Percentiles rank a stretch among this genome's conserved stretches.
phyloP scores from a whole-genome alignment of 2,113 vertebrate species.

The Chrysochloris asiatica region DNA sequence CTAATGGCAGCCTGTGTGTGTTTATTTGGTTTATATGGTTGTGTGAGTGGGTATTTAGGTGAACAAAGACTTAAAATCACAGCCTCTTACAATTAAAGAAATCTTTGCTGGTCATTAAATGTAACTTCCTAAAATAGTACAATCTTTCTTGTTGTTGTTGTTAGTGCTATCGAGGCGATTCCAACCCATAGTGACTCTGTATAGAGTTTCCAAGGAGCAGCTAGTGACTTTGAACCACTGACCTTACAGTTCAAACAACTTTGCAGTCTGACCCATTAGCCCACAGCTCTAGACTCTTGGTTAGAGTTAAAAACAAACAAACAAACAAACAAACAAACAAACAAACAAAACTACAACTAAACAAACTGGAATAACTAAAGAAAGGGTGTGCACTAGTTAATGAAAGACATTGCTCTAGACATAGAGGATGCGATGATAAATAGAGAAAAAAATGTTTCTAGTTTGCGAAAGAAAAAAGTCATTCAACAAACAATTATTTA shows the following conservation, averaged over 20 bases:
- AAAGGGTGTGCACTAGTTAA: background rate
- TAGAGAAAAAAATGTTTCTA: background rate
- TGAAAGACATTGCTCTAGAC: too few relatives aligned
- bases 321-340: too few relatives aligned
- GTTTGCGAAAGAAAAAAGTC: background rate
- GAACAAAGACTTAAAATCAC: constrained; percentile 40
- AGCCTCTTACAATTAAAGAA: constrained; percentile 52
- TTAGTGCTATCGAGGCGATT: too few relatives aligned
- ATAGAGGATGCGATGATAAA: background rate
- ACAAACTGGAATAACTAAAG: constrained; percentile 22
- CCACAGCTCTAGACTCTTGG: too few relatives aligned
- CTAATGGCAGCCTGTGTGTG: background rate
- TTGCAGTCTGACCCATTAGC: too few relatives aligned
- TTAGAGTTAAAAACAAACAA: too few relatives aligned
- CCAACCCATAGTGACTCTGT: too few relatives aligned
- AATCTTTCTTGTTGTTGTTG: constrained; percentile 18
- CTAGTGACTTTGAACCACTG: too few relatives aligned
- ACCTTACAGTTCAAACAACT: too few relatives aligned
- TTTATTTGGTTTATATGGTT: constrained; percentile 12
- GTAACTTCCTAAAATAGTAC: constrained; percentile 7
- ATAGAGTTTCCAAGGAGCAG: too few relatives aligned
- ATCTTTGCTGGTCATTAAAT: constrained; percentile 48
- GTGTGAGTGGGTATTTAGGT: background rate
- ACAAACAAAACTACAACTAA: too few relatives aligned
- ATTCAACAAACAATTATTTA: background rate